Percentiles rank a stretch among this genome's conserved stretches.
These are phyloP conservation scores for Sphaeramia orbicularis DNA, from an alignment of 2,797 vertebrate species.

Conservation along the genomic window DNA sequence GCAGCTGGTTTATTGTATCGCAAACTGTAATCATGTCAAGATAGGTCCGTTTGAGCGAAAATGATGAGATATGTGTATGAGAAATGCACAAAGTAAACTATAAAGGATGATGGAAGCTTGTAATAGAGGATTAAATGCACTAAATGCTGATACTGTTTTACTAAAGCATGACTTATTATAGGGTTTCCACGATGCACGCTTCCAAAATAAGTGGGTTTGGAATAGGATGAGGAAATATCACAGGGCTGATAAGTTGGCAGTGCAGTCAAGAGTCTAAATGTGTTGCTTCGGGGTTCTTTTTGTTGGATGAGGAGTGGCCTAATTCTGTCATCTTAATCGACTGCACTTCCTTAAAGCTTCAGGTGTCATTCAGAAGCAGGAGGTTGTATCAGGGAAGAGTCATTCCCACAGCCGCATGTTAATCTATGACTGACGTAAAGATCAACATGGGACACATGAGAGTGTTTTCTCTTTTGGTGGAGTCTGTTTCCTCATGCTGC, in stretches of 20 bases:
- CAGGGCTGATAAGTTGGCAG: background rate
- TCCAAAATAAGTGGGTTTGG: slow-evolving; percentile 32
- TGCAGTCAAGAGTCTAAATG: slow-evolving; percentile 1
- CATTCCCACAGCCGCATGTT: slow-evolving; percentile 46
- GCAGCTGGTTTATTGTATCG: background rate
- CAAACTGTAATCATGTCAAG: background rate
- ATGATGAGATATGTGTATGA: background rate
- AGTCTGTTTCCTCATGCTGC: slow-evolving; percentile 42
- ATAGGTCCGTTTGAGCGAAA: slow-evolving; percentile 2
- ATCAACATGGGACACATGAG: slow-evolving; percentile 49
- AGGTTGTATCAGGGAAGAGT: slow-evolving; percentile 22
- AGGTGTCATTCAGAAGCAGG: slow-evolving; percentile 42
- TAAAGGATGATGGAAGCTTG: background rate
- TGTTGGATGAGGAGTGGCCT: slow-evolving; percentile 8
- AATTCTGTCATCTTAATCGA: slow-evolving; percentile 56
- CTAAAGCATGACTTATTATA: slow-evolving; percentile 4
- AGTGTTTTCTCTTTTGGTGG: slow-evolving; percentile 50
- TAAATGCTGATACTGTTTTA: background rate
- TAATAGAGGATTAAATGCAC: too few species aligned
- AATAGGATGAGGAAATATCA: slow-evolving; percentile 36
- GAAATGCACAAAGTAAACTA: slow-evolving; percentile 5
- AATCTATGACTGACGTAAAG: slow-evolving; percentile 53
- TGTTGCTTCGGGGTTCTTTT: slow-evolving; percentile 15
- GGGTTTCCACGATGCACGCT: slow-evolving; percentile 23
- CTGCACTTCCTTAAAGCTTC: slow-evolving; percentile 45